Evolutionary conservation across 2,888 invertebrate genomes (phyloP).

Genomic region (Autographa gamma): DNA sequence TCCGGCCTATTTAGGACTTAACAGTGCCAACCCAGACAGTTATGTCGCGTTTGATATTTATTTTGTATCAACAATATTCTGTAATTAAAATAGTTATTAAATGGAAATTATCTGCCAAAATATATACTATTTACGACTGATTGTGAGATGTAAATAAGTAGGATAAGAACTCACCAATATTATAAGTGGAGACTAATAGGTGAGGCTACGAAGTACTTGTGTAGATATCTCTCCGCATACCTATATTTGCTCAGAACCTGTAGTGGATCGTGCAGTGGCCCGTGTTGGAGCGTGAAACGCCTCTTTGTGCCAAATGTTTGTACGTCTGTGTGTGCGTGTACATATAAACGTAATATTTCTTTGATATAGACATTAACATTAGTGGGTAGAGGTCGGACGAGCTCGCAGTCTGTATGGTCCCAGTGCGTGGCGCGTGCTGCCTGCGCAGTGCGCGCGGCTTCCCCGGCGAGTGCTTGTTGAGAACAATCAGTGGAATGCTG

Average conservation of each 20-base stretch:
- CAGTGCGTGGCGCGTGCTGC: constrained; percentile 26
- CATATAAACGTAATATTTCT: constrained; percentile 73
- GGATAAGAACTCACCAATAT: constrained; percentile 84
- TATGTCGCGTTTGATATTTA: constrained; percentile 72
- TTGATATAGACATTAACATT: constrained; percentile 70
- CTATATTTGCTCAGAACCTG: constrained; percentile 88
- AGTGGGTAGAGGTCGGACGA: constrained; percentile 51
- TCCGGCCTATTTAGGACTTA: constrained; percentile 83
- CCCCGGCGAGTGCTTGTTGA: constrained; percentile 37
- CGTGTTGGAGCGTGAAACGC: constrained; percentile 82
- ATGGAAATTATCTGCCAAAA: constrained; percentile 84
- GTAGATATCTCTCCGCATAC: constrained; percentile 86
- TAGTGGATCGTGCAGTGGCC: constrained; percentile 76
- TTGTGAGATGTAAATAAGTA: constrained; percentile 87
- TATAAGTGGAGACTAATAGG: constrained; percentile 78
- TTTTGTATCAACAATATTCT: constrained; percentile 65
- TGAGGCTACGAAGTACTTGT: constrained; percentile 78
- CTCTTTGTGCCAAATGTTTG: constrained; percentile 86
- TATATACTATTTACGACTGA: constrained; percentile 86
- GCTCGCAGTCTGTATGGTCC: not conserved
- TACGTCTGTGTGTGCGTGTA: constrained; percentile 76
- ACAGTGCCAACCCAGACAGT: constrained; percentile 78
- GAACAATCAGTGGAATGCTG: constrained; percentile 38
- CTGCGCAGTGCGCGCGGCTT: constrained; percentile 9
- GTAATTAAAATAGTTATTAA: constrained; percentile 69